Evolutionary conservation across 2,888 invertebrate species (phyloP).

Genomic region (Hartigia nigra): DNA sequence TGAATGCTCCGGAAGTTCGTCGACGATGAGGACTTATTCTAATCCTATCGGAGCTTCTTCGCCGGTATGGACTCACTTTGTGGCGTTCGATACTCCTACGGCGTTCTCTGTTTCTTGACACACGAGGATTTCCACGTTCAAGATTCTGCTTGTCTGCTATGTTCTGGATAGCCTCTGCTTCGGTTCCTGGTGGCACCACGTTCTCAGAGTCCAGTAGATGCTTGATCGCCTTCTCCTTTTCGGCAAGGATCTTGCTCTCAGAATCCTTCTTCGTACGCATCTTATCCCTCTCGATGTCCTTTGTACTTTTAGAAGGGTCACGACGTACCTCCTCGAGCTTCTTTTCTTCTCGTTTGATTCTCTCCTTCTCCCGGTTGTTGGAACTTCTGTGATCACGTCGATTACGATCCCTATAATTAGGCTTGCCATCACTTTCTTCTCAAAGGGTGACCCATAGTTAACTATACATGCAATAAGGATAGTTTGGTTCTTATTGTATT

Average conservation of each 20-base stretch:
- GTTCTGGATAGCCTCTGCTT: constrained; percentile 57
- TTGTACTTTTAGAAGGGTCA: constrained; percentile 60
- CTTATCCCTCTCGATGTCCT: constrained; percentile 62
- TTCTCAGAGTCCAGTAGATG: constrained; percentile 59
- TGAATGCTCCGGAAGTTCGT: constrained; percentile 21
- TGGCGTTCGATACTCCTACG: constrained; percentile 43
- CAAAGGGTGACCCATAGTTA: background rate
- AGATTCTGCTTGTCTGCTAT: constrained; percentile 52
- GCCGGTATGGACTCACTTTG: constrained; percentile 35
- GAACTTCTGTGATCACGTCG: constrained; percentile 36
- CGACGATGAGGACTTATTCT: constrained; percentile 34
- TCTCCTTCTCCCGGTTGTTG: constrained; percentile 35
- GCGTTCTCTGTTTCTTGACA: constrained; percentile 35
- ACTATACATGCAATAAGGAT: background rate
- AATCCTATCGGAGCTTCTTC: constrained; percentile 38
- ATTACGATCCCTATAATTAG: constrained; percentile 56
- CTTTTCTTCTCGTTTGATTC: constrained; percentile 48
- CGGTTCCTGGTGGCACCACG: constrained; percentile 62
- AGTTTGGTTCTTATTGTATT: background rate
- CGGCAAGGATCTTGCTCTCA: constrained; percentile 60
- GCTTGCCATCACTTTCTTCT: constrained; percentile 29
- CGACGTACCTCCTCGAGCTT: constrained; percentile 51
- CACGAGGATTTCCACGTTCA: constrained; percentile 36
- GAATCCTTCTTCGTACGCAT: constrained; percentile 56
- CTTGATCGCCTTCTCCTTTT: constrained; percentile 63